Percentiles rank a stretch among this genome's conserved stretches.
Evolutionary conservation across 2,888 invertebrate genomes (phyloP).

Genomic region (Drosophila fulvimacula): DNA sequence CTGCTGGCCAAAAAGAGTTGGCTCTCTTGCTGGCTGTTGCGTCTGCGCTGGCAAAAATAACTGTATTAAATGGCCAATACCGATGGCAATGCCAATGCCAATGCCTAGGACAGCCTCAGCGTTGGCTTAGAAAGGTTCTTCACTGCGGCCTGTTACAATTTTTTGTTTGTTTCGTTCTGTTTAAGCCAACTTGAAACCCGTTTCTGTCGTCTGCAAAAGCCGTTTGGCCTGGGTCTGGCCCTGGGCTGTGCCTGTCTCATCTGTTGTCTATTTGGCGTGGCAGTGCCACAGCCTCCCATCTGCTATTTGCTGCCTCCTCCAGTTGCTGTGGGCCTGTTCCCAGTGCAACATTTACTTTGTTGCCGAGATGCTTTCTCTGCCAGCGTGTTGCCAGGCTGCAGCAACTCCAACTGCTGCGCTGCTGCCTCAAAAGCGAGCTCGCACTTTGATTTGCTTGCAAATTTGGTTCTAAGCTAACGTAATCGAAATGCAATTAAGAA

Average conservation of each 20-base stretch:
- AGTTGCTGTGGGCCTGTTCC: slow-evolving; percentile 73
- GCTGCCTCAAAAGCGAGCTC: slow-evolving; percentile 18
- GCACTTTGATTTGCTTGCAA: slow-evolving; percentile 70
- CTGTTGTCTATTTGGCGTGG: slow-evolving; percentile 68
- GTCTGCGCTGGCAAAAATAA: slow-evolving; percentile 60
- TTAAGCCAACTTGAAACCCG: slow-evolving; percentile 42
- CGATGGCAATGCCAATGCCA: slow-evolving; percentile 22
- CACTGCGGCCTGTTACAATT: slow-evolving; percentile 54
- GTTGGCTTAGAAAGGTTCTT: slow-evolving; percentile 49
- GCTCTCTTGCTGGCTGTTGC: slow-evolving; percentile 40
- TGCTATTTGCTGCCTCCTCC: slow-evolving; percentile 35
- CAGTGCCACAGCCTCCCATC: slow-evolving; percentile 38
- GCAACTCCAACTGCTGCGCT: slow-evolving; percentile 2
- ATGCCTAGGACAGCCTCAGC: slow-evolving; percentile 47
- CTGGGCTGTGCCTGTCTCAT: slow-evolving; percentile 75
- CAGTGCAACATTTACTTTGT: slow-evolving; percentile 75
- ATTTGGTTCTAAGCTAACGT: slow-evolving; percentile 56
- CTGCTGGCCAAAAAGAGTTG: slow-evolving; percentile 56
- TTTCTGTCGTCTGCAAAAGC: slow-evolving; percentile 48
- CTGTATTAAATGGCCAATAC: slow-evolving; percentile 76
- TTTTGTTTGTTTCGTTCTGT: slow-evolving; percentile 2
- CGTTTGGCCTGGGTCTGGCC: slow-evolving; percentile 52
- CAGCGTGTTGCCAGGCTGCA: slow-evolving; percentile 64
- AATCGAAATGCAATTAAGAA: slow-evolving; percentile 79
- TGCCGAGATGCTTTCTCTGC: slow-evolving; percentile 67